These are phyloP conservation scores for Harpalus rufipes DNA, from an alignment of 2,888 invertebrate species.

Conservation along the genomic window DNA sequence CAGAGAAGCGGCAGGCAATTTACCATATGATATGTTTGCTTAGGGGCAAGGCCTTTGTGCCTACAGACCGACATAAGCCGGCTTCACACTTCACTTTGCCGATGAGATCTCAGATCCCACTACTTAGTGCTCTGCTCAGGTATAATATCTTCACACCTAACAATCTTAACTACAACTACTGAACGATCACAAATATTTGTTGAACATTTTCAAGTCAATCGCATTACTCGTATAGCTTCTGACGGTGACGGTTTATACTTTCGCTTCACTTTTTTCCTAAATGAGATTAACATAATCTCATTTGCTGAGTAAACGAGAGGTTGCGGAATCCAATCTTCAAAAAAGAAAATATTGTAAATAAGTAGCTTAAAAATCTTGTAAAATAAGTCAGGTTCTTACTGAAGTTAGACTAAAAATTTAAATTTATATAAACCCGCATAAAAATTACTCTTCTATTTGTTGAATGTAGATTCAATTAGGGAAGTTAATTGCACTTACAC, in stretches of 20 bases:
- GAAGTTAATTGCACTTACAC: too few species aligned
- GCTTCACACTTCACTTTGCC: slow-evolving; percentile 51
- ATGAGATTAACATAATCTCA: background rate
- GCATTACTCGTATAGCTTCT: background rate
- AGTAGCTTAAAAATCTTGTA: too few species aligned
- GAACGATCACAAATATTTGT: slow-evolving; percentile 41
- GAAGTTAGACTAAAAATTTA: too few species aligned
- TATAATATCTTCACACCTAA: slow-evolving; percentile 33
- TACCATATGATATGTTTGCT: slow-evolving; percentile 78
- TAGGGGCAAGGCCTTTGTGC: slow-evolving; percentile 76
- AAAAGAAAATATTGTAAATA: background rate
- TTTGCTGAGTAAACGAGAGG: background rate
- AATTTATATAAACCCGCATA: too few species aligned
- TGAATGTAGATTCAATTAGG: too few species aligned
- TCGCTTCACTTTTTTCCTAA: background rate
- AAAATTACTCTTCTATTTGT: too few species aligned
- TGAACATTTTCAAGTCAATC: slow-evolving; percentile 29
- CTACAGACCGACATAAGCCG: slow-evolving; percentile 62
- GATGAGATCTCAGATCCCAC: slow-evolving; percentile 19
- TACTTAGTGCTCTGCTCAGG: slow-evolving; percentile 24
- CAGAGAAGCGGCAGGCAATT: slow-evolving; percentile 76
- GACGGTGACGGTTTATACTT: background rate
- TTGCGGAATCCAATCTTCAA: background rate
- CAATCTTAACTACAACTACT: slow-evolving; percentile 28
- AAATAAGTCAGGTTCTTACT: too few species aligned